Conservation (phyloP, 2,113 vertebrate genomes). For the Takifugu flavidus region DNA sequence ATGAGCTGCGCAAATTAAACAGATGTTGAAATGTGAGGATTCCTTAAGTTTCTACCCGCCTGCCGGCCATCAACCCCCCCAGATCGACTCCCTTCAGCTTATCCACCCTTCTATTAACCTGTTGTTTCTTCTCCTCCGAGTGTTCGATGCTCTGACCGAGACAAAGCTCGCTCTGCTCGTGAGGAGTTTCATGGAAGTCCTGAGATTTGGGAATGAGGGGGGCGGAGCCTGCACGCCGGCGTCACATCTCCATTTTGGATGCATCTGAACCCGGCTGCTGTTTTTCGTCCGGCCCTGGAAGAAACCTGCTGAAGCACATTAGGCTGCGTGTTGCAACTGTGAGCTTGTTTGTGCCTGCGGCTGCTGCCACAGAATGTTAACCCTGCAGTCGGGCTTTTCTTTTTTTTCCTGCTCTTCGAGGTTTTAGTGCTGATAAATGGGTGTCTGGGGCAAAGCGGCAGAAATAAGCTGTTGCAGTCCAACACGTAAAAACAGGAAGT, state of each 20-base stretch:
- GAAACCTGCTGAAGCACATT: constrained; percentile 25
- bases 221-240: too few relatives aligned
- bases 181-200: too few relatives aligned
- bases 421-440: constrained; percentile 33
- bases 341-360: constrained; percentile 58
- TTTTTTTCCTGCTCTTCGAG: constrained; percentile 29
- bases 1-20: constrained; percentile 9
- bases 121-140: constrained; percentile 14
- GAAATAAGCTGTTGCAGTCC: too few relatives aligned
- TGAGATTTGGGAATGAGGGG: too few relatives aligned
- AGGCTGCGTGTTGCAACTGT: constrained; percentile 46
- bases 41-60: constrained; percentile 34
- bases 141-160: constrained; percentile 14
- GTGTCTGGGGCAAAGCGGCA: not conserved
- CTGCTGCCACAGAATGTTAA: constrained; percentile 33
- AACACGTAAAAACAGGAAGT: too few relatives aligned
- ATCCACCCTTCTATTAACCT: constrained; percentile 9
- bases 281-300: constrained; percentile 8
- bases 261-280: constrained; percentile 1
- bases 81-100: constrained; percentile 6
- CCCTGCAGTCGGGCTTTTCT: constrained; percentile 29
- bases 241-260: too few relatives aligned
- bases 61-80: constrained; percentile 18
- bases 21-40: constrained; percentile 37
- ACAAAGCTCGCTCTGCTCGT: too few relatives aligned